These are phyloP conservation scores for Caenorhabditis inopinata DNA, from an alignment of 1,140 invertebrate genomes.

Conservation along the genomic window DNA sequence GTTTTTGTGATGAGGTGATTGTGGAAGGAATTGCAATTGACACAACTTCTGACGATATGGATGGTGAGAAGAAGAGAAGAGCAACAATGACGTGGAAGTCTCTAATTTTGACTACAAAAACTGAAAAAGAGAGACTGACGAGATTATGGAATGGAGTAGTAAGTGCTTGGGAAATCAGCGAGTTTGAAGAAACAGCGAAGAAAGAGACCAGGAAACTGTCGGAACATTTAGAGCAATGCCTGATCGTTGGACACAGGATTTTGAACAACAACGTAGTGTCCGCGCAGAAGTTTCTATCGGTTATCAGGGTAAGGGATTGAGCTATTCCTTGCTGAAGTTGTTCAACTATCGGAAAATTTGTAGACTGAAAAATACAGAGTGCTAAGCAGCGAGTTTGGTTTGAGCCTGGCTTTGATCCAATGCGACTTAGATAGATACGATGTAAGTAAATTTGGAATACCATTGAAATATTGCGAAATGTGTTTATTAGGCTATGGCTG, in stretches of 20 bases:
- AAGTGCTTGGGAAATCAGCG: neutral
- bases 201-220: neutral
- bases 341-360: no score
- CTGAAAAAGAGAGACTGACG: neutral
- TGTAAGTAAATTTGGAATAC: neutral
- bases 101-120: neutral
- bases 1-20: conserved; percentile 18
- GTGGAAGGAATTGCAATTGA: neutral
- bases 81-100: neutral
- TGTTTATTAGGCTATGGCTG: neutral
- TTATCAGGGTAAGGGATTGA: neutral
- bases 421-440: conserved; percentile 5
- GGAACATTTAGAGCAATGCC: neutral
- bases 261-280: neutral
- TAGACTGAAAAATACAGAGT: neutral
- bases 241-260: neutral
- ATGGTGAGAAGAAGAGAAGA: neutral
- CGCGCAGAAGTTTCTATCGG: neutral
- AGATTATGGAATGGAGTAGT: neutral
- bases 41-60: neutral
- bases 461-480: neutral
- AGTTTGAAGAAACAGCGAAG: neutral
- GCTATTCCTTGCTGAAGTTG: no score
- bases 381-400: neutral
- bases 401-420: neutral